phyloP scores from a whole-genome alignment of 2,888 invertebrate species.

The Phengaris alcon region DNA sequence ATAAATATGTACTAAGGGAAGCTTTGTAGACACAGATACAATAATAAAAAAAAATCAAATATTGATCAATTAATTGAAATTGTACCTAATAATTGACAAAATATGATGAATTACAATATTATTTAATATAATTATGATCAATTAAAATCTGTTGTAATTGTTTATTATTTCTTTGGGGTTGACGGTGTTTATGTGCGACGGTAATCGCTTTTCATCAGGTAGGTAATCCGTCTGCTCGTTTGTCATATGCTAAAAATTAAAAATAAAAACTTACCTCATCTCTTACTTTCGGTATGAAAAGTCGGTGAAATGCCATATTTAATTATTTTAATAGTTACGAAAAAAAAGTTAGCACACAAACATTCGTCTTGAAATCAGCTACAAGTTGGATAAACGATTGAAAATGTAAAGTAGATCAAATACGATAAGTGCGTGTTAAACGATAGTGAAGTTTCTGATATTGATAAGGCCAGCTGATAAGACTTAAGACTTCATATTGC shows the following conservation, averaged over 20 bases:
- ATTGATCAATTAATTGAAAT: no score
- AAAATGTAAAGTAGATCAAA: conserved; percentile 1
- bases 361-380: conserved; percentile 56
- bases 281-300: conserved; percentile 50
- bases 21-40: no score
- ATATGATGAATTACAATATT: no score
- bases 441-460: conserved; percentile 28
- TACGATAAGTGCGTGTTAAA: background rate
- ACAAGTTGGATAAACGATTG: conserved; percentile 38
- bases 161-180: no score
- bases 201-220: no score
- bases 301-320: conserved; percentile 44
- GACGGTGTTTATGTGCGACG: background rate
- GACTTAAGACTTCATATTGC: background rate
- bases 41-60: no score
- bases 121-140: no score
- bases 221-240: no score
- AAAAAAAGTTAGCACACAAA: conserved; percentile 25
- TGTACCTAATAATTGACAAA: no score
- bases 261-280: conserved; percentile 50
- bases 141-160: no score
- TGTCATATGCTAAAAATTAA: background rate
- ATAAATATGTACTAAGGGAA: no score
- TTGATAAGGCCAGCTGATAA: conserved; percentile 31
- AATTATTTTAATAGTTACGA: background rate